Percentiles rank a stretch among this genome's conserved stretches.
These are phyloP conservation scores for Sphyrna mokarran DNA, from an alignment of 2,113 vertebrate genomes.

Conservation along the genomic window DNA sequence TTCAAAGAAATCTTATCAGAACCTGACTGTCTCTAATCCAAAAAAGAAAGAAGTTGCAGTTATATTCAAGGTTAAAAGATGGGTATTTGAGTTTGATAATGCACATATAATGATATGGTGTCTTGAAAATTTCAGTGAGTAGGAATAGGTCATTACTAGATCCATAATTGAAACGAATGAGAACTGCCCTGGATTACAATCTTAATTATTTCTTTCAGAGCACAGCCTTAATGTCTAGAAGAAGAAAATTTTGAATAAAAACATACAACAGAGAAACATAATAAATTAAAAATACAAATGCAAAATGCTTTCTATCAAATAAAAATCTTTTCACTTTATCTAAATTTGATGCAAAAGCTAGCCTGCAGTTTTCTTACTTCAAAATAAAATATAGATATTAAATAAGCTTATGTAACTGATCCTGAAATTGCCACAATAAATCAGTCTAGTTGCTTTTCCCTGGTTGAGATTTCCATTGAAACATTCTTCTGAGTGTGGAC, in stretches of 20 bases:
- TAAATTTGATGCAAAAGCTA: neutral
- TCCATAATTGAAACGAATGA: neutral
- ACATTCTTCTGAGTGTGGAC: constrained; percentile 53
- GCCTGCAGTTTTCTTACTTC: neutral
- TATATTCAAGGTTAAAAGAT: neutral
- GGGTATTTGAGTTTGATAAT: neutral
- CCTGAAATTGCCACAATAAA: constrained; percentile 62
- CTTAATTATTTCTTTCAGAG: neutral
- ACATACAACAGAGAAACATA: neutral
- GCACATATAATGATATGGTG: neutral
- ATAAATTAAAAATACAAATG: constrained; percentile 2
- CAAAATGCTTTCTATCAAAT: neutral
- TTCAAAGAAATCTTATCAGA: neutral
- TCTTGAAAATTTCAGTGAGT: neutral
- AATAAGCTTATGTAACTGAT: constrained; percentile 48
- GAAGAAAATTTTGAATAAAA: neutral
- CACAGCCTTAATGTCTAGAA: neutral
- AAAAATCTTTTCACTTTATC: neutral
- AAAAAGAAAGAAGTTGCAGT: neutral
- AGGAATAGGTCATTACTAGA: neutral
- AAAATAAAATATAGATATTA: constrained; percentile 22
- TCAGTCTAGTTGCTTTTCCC: constrained; percentile 56
- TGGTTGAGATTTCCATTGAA: constrained; percentile 54
- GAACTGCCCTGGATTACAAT: neutral
- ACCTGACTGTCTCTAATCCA: neutral